Conservation (phyloP, 2,888 invertebrate genomes). For the Heliconius sara region DNA sequence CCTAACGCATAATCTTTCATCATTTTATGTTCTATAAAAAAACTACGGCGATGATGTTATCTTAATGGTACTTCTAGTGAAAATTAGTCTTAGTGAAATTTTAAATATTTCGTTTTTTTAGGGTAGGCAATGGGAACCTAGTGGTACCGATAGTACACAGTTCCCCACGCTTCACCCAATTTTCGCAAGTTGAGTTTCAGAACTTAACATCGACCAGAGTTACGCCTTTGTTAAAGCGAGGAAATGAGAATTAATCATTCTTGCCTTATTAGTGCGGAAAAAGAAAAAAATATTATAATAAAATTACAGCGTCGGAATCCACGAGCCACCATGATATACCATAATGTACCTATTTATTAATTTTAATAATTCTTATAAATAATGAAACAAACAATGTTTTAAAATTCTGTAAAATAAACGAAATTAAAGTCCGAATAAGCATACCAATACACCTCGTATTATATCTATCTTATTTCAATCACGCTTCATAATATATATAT, state of each 20-base stretch:
- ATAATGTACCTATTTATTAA: not conserved
- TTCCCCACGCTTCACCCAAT: not conserved
- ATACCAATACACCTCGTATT: not conserved
- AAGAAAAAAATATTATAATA: not conserved
- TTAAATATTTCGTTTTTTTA: not conserved
- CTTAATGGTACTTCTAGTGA: constrained; percentile 17
- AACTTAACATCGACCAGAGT: not conserved
- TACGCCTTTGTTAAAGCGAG: not conserved
- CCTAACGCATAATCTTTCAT: constrained; percentile 20
- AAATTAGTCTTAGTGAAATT: constrained; percentile 5
- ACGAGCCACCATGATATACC: not conserved
- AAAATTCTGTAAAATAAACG: not conserved
- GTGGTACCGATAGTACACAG: not conserved
- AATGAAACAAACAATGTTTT: not conserved
- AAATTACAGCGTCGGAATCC: not conserved
- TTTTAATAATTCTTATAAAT: not conserved
- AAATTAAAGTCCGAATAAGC: not conserved
- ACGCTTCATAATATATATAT: not conserved
- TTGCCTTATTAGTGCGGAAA: not conserved
- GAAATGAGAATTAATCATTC: not conserved
- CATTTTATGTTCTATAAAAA: constrained; percentile 21
- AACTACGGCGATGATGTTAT: constrained; percentile 12
- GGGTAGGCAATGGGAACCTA: no score
- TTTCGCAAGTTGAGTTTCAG: no score
- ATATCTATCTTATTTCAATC: not conserved